Evolutionary conservation across 1,140 invertebrate genomes (phyloP), one percentile per base, ranked within the genome.

Genomic region (Philaenus spumarius): DNA sequence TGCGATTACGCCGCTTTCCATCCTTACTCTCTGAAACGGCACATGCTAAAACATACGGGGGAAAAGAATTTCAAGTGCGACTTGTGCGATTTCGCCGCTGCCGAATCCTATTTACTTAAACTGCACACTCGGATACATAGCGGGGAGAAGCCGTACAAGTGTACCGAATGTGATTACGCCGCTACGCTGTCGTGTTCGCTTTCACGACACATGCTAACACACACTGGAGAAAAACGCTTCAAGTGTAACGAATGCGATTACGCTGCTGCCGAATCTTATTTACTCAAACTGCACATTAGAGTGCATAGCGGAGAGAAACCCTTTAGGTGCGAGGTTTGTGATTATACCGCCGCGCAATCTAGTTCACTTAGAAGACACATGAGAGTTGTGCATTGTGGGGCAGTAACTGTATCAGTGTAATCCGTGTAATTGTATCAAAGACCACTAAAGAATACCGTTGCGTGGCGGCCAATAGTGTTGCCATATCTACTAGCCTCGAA

Each of bases 191-290:
- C 42, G 42, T 45, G 17, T 7, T 17, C 42, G 1, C 23, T 45
- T 17, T 20, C 19, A 15, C 42, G 42, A 14, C 87, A 90, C 67
- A 83, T 87, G 75, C 77, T 87, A n/a, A 90, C 87, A 0, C 87
- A 97, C 71, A 97, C 94, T 0, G 86, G 90, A 1, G 89, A 93
- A 74, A 93, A 93, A 69, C 90, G 90, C 0, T 94, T 91, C 68
- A 85, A 90, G n/a, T 96, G 93, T 69, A 85, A 87, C 57, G 80
- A 81, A 11, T 90, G 87, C 67, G 82, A 87, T 59, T 93, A 92
- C 70, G 91, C 89, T 7, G 92, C 89, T 67, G 90, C 89, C 26
- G 93, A 93, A 69, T 90, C 93, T 69, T 65, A 63, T 26, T 59
- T 64, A 53, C 75, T 93, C 6, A 93, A 93, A 71, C 89, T 93